Base-by-base conservation (phyloP, 1,140 invertebrate genomes). In the Nylanderia fulva region DNA sequence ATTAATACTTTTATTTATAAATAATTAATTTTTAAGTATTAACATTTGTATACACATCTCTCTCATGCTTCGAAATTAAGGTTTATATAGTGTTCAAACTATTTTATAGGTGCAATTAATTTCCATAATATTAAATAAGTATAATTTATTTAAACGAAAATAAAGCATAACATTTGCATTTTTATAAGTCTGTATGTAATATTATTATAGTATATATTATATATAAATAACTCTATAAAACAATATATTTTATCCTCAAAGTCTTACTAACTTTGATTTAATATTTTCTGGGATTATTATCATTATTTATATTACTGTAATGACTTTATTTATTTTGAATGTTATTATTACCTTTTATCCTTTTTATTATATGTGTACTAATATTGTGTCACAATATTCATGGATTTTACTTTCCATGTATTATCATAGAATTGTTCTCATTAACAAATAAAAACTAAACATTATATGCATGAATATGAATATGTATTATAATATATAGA, bases 1-100 rank as follows among this genome's bases (percentile, higher is more conserved):
- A 69, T 72, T 83, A 83, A 72, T 74, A 60, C 18, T 83, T 58
- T 71, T 39, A 45, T 42, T 45, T 21, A 48, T 15, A 63, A 45
- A 63, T 52, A 68, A 68, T 27, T 69, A 71, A 71, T 82, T 54
- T 56, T 71, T 24, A 29, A 71, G 64, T 48, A 69, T 58, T 36
- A 58, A 56, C 56, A 56, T 15, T 72, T 72, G 36, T 75, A 75
- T 61, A 75, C 60, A 42, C 5, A 24, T 48, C 45, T 15, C 42
- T 48, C 45, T 76, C n/a, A 48, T 58, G n/a, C 18, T 79, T 79
- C 21, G 5, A 61, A 2, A 42, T 61, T 68, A 52, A 72, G 11
- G 13, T 72, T 2, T 54, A 42, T 3, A 4, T 72, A 39, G 33
- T 71, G 68, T 71, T 71, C 27, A 69, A 69, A 69, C 11, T 36